Evolutionary conservation across 2,888 invertebrate genomes (phyloP), one percentile per base, ranked within the genome.

Genomic region (Cerastis rubricosa): DNA sequence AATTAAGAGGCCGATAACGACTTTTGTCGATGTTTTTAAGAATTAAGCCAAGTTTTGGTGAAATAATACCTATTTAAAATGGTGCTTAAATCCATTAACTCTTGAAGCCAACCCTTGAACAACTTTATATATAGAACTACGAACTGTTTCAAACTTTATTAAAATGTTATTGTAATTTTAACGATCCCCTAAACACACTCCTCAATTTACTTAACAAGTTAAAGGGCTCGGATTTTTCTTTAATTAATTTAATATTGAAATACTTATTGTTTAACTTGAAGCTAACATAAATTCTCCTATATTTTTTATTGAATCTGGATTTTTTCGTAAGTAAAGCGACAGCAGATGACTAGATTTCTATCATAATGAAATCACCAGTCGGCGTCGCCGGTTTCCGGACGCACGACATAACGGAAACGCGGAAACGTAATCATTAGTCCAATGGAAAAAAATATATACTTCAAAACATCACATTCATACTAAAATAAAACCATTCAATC

Each of bases 291-390:
- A 35, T 45, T 19, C 3, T 25, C n/a, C 6, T 49, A 8, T 1
- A 6, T 12, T n/a, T 72, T 59, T 22, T 8, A 74, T 59, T 49
- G 25, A 14, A 43, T 29, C 11, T 1, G 17, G 25, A 40, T 35
- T 40, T 8, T 61, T 40, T 40, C 14, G 19, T 40, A 35, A 45
- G 14, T 25, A 22, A 47, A 57, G 7, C 14, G 35, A 59, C n/a
- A 11, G 4, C n/a, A n/a, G 19, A 70, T 57, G 17, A 40, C 40
- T 47, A 54, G n/a, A 59, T 80, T 71, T 11, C 11, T 22, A 51
- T 83, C 49, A n/a, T 59, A 59, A 59, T 45, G 1, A 76, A 81
- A 81, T 78, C n/a, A 77, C 78, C 57, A n/a, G n/a, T 67, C 51
- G 22, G 40, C 57, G 54, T 25, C 57, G 43, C 54, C 63, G n/a